These are phyloP conservation scores for Porites australiensis DNA, from an alignment of 64 coral and sea anemone species.

Conservation along the genomic window DNA sequence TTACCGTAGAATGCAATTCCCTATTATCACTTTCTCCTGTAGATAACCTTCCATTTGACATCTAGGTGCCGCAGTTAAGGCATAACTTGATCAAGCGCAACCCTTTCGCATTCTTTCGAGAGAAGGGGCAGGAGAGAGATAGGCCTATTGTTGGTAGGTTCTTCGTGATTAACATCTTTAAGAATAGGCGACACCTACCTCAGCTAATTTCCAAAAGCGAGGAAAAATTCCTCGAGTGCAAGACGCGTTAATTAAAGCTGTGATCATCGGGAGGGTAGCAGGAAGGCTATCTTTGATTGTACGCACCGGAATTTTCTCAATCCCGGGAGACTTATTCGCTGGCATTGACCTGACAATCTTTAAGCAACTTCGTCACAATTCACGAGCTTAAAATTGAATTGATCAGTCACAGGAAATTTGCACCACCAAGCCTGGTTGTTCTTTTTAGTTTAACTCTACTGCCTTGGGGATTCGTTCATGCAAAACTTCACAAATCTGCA, in stretches of 20 bases:
- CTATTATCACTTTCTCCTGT: constrained; percentile 32
- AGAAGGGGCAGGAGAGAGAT: constrained; percentile 45
- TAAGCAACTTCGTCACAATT: background rate
- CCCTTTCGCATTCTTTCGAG: constrained; percentile 45
- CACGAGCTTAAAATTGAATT: background rate
- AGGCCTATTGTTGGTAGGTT: constrained; percentile 29
- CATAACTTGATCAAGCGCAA: constrained; percentile 36
- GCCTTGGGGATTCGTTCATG: too few species aligned
- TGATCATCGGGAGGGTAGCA: constrained; percentile 45
- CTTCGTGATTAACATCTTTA: constrained; percentile 39
- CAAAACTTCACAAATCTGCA: too few species aligned
- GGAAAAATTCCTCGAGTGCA: constrained; percentile 39
- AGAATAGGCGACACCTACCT: constrained; percentile 16
- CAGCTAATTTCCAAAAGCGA: constrained; percentile 49
- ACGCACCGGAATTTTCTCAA: background rate
- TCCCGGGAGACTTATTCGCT: background rate
- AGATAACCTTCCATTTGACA: background rate
- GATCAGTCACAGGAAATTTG: background rate
- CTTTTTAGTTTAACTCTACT: too few species aligned
- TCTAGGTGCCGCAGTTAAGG: background rate
- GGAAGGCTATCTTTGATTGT: constrained; percentile 58
- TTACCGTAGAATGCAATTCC: background rate
- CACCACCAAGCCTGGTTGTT: too few species aligned
- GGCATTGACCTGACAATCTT: background rate
- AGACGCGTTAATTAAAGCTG: constrained; percentile 55